Evolutionary conservation across 2,113 vertebrate species (phyloP).

Genomic region (Nannospalax galili): DNA sequence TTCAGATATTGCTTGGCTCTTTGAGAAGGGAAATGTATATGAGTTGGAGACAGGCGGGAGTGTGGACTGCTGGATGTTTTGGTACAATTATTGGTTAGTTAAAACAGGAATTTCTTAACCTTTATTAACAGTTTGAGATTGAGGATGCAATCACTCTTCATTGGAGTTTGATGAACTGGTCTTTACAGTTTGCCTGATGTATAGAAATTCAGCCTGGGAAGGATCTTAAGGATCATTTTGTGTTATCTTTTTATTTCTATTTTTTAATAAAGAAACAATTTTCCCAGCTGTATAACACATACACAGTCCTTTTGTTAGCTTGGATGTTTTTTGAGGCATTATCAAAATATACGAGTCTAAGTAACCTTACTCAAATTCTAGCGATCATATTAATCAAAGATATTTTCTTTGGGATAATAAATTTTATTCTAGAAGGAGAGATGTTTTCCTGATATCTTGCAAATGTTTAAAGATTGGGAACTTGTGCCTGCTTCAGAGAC

Average conservation of each 20-base stretch:
- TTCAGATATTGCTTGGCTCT: neutral
- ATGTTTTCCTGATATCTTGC: neutral
- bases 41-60: neutral
- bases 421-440: conserved; percentile 32
- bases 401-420: neutral
- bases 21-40: neutral
- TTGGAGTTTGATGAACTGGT: conserved; percentile 48
- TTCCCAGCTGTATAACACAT: neutral
- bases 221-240: neutral
- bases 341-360: neutral
- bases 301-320: neutral
- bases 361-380: neutral
- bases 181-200: neutral
- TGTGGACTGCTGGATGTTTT: neutral
- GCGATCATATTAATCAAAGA: neutral
- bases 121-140: conserved; percentile 6
- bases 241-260: neutral
- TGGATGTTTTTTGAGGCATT: neutral
- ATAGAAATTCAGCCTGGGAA: neutral
- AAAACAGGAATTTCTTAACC: neutral
- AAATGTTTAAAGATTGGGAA: neutral
- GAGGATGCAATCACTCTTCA: neutral
- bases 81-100: conserved; percentile 1
- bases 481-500: neutral
- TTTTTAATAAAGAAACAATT: neutral